Evolutionary conservation across 2,888 invertebrate genomes (phyloP).

Genomic region (Melanotus villosus): DNA sequence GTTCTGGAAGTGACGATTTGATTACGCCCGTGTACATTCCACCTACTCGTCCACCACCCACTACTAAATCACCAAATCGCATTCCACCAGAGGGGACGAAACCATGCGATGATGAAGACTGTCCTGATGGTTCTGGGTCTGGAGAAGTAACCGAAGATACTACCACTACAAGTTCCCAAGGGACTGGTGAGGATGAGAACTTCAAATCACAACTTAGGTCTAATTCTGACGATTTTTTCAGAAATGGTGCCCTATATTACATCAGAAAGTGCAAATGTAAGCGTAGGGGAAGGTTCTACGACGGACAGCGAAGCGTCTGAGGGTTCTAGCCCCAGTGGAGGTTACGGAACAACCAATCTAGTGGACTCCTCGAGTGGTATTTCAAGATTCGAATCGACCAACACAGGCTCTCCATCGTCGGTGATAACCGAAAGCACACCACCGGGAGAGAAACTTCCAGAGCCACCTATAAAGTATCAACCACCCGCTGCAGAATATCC

Average conservation of each 20-base stretch:
- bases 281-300: constrained; percentile 29
- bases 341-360: constrained; percentile 44
- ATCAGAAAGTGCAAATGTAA: constrained; percentile 52
- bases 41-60: constrained; percentile 80
- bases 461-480: constrained; percentile 53
- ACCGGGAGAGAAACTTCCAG: constrained; percentile 54
- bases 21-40: constrained; percentile 94
- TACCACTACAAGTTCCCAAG: constrained; percentile 72
- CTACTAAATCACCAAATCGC: constrained; percentile 66
- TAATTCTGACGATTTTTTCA: too few relatives aligned
- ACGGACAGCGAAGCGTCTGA: constrained; percentile 29
- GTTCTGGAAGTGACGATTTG: constrained; percentile 88
- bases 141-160: constrained; percentile 79
- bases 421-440: constrained; percentile 36
- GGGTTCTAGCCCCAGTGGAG: constrained; percentile 37
- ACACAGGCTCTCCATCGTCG: constrained; percentile 21
- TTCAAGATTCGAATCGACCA: constrained; percentile 30
- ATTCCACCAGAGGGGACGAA: constrained; percentile 56
- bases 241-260: constrained; percentile 59
- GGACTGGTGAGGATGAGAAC: constrained; percentile 70
- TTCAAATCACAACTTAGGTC: too few relatives aligned
- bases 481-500: constrained; percentile 64
- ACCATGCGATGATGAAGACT: constrained; percentile 89
- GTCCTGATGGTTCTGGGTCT: constrained; percentile 84
- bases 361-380: constrained; percentile 49